Base-by-base conservation (phyloP, 2,797 vertebrate genomes). In the Cryptoprocta ferox region DNA sequence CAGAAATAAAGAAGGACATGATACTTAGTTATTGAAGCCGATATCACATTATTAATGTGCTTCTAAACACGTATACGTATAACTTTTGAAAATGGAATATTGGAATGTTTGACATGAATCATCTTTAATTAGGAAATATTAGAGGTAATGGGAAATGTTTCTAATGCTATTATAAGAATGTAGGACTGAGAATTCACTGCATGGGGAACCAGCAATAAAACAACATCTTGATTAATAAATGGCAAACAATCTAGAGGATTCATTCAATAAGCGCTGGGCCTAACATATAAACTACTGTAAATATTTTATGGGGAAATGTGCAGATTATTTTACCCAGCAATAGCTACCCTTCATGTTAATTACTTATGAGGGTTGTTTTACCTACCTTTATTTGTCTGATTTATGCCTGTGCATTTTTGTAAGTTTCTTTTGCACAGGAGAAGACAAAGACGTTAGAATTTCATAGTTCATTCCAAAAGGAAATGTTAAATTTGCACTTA, bases 141-240 rank as follows among this genome's bases (percentile, higher is more conserved):
- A 59, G n/a, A 86, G 37, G 6, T 61, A 98, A 97, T 97, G 90
- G 97, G 94, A 98, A 97, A 97, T 98, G 96, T 98, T 76, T 98
- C 97, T 98, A 98, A 95, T 92, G 89, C 80, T 97, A 91, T 97
- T 97, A 97, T 97, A 98, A 97, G 97, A 98, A 96, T 95, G 89
- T 68, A 95, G 73, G 75, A 76, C 93, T 95, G 66, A 53, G 94
- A 91, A 89, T 97, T 95, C 89, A 98, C 95, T 95, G 76, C 37
- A 95, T 95, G 48, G 95, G 96, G 96, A 97, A 97, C 95, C 86
- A 14, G 85, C 92, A 97, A 92, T 96, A 98, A 98, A 98, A 97
- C 92, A 97, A 73, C 97, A 86, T 97, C 42, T 45, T 98, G 97
- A 98, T 95, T 98, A 98, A 98, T 96, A 95, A 97, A 95, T 94